Evolutionary conservation across 35 echinoderm and acorn worm genomes (phyloP).

Genomic region (Heliocidaris erythrogramma): DNA sequence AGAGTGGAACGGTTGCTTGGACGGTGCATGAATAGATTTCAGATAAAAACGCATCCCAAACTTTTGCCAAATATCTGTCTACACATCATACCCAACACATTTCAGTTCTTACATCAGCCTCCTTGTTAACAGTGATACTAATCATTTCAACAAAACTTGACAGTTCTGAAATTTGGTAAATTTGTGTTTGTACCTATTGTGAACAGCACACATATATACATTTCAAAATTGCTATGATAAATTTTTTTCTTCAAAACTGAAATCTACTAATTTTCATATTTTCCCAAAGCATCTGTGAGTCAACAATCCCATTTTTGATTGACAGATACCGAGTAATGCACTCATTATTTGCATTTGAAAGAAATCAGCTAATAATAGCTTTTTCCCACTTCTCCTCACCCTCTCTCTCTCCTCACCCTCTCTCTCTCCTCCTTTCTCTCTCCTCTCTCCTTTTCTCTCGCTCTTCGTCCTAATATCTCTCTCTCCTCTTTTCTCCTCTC

Average conservation of each 20-base stretch:
- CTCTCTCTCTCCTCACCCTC: neutral
- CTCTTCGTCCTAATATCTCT: neutral
- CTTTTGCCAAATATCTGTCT: no score
- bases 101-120: no score
- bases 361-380: conserved; percentile 7
- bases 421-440: neutral
- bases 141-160: no score
- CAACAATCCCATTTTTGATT: conserved; percentile 31
- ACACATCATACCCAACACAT: no score
- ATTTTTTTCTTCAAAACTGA: neutral
- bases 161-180: no score
- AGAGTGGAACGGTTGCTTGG: no score
- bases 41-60: no score
- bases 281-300: neutral
- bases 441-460: neutral
- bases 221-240: no score
- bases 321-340: conserved; percentile 15
- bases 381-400: neutral
- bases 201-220: no score
- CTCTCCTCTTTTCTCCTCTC: neutral
- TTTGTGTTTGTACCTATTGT: no score
- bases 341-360: conserved; percentile 37
- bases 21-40: no score
- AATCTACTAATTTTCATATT: neutral
- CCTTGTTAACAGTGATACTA: no score